phyloP scores from a whole-genome alignment of 2,888 invertebrate genomes.

The Pollenia griseotomentosa region DNA sequence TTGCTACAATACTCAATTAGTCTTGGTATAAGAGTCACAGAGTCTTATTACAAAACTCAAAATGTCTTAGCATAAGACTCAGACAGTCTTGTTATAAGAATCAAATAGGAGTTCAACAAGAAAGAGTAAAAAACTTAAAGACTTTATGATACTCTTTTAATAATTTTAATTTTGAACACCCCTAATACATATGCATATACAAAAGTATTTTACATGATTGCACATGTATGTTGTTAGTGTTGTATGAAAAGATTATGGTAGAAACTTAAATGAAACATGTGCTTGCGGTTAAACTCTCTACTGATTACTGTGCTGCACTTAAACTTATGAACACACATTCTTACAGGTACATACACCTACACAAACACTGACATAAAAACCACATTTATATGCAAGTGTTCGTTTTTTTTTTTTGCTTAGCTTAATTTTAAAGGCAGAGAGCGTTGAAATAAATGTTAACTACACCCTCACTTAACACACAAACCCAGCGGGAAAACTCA shows the following conservation, averaged over 20 bases:
- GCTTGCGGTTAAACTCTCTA: constrained; percentile 64
- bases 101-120: background rate
- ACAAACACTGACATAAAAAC: constrained; percentile 17
- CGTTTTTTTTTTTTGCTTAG: background rate
- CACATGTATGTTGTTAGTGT: constrained; percentile 11
- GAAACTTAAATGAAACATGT: constrained; percentile 65
- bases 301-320: constrained; percentile 59
- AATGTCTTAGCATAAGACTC: background rate
- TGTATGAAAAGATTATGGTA: constrained; percentile 56
- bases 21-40: background rate
- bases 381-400: constrained; percentile 16
- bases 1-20: background rate
- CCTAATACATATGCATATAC: background rate
- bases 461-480: constrained; percentile 26
- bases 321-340: background rate
- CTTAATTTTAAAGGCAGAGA: constrained; percentile 32
- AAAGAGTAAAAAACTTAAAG: no score
- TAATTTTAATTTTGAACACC: background rate
- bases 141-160: no score
- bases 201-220: constrained; percentile 5
- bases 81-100: background rate
- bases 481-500: no score
- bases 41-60: no score
- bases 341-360: background rate
- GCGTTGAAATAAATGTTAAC: constrained; percentile 13